Percentiles rank a stretch among this genome's conserved stretches.
Evolutionary conservation across 2,888 invertebrate species (phyloP).

Genomic region (Ecliptopera silaceata): DNA sequence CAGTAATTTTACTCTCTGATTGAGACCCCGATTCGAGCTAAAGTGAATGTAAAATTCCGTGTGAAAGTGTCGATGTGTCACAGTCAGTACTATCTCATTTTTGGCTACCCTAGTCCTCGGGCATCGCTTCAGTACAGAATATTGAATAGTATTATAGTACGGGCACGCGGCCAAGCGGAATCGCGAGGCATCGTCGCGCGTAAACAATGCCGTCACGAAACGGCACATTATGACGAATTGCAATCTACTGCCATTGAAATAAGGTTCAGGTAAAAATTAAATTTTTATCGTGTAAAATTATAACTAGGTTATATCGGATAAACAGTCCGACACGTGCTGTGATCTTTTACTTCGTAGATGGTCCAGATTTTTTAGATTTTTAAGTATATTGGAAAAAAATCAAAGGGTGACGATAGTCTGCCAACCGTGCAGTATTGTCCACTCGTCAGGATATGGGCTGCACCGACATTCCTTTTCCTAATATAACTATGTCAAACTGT

Average conservation of each 20-base stretch:
- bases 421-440: background rate
- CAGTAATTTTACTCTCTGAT: background rate
- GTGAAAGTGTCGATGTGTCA: background rate
- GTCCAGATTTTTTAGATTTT: background rate
- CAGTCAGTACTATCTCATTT: background rate
- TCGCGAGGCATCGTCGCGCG: constrained; percentile 36
- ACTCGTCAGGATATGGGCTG: background rate
- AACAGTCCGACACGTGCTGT: background rate
- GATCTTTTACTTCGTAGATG: constrained; percentile 12
- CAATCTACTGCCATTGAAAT: constrained; percentile 9
- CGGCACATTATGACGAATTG: constrained; percentile 5
- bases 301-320: constrained; percentile 1
- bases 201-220: constrained; percentile 46
- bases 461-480: constrained; percentile 8
- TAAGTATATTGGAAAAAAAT: background rate
- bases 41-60: background rate
- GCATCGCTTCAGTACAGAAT: too few species aligned
- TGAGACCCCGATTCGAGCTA: background rate
- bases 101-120: constrained; percentile 29
- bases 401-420: background rate
- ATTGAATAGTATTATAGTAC: too few species aligned
- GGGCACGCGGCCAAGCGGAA: constrained; percentile 52
- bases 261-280: constrained; percentile 4
- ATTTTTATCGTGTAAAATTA: background rate
- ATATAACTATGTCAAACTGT: background rate